Base-by-base conservation (phyloP, 2,113 vertebrate species). In the Epinephelus fuscoguttatus region DNA sequence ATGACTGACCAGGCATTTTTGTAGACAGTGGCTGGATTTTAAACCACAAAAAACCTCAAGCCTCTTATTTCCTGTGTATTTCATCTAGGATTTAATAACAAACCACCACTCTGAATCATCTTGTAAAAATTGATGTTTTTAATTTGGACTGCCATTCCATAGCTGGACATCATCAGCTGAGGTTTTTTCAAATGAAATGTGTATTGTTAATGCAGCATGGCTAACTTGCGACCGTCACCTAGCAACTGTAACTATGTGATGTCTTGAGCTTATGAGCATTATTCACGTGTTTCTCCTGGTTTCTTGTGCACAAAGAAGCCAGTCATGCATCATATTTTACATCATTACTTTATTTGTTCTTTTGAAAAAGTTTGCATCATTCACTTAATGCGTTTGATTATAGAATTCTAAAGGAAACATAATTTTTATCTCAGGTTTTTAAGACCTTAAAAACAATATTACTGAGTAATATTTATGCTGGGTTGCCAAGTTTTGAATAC, bases 61-160 rank as follows among this genome's bases (percentile, higher is more conserved):
- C 61, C 50, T 66, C 33, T 76, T 45, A 66, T 30, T 7, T 15
- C 18, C 40, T 60, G 27, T 42, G 25, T 25, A 60, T 45, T 49
- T 69, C 27, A 78, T 68, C 25, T 13, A 23, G 40, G 40, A 57
- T 59, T 69, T 59, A 69, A 78, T 59, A 55, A 70, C 57, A 40
- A 61, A 52, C 15, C 50, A n/a, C 15, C 11, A n/a, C 13, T 13
- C 10, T 70, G 40, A 69, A 53, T 53, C 2, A 6, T 19, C n/a
- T 19, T 25, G 33, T 27, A 45, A 55, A 37, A 76, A 40, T 11
- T 4, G 18, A 62, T 47, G 68, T 64, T 64, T 80, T 33, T 19
- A 14, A 55, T 19, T 33, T 66, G 27, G 19, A 45, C 18, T 19
- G 60, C 2, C 0, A 0, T n/a, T 63, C 6, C 15, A 42, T 42